Evolutionary conservation across 2,888 invertebrate species (phyloP).

Genomic region (Stenoptilia bipunctidactyla): DNA sequence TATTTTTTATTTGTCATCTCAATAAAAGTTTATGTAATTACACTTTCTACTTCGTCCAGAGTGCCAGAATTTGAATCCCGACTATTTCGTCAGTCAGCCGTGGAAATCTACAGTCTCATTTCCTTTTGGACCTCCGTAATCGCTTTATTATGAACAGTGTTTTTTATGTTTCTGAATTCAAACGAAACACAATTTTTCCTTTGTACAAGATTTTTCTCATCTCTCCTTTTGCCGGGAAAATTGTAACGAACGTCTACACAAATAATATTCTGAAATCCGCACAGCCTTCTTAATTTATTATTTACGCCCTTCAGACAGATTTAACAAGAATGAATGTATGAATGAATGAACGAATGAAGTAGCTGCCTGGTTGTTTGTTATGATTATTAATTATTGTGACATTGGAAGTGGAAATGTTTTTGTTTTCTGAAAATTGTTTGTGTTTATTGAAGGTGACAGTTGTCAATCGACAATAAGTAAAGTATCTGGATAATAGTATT

Average conservation of each 20-base stretch:
- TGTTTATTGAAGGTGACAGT: too few species aligned
- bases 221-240: not conserved
- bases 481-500: too few species aligned
- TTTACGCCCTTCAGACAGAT: not conserved
- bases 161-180: not conserved
- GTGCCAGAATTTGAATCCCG: too few species aligned
- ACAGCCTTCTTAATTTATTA: not conserved
- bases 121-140: not conserved
- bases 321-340: not conserved
- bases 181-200: not conserved
- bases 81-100: not conserved
- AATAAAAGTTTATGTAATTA: too few species aligned
- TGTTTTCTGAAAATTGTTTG: too few species aligned
- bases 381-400: too few species aligned
- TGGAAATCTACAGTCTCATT: not conserved
- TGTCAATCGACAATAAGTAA: too few species aligned
- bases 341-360: not conserved
- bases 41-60: too few species aligned
- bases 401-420: too few species aligned
- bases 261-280: not conserved
- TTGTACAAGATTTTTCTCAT: not conserved
- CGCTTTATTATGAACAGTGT: not conserved
- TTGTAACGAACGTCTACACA: not conserved
- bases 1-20: too few species aligned
- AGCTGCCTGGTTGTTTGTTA: too few species aligned